Base-by-base conservation (phyloP, 2,888 invertebrate species). In the Romanomermis culicivorax region DNA sequence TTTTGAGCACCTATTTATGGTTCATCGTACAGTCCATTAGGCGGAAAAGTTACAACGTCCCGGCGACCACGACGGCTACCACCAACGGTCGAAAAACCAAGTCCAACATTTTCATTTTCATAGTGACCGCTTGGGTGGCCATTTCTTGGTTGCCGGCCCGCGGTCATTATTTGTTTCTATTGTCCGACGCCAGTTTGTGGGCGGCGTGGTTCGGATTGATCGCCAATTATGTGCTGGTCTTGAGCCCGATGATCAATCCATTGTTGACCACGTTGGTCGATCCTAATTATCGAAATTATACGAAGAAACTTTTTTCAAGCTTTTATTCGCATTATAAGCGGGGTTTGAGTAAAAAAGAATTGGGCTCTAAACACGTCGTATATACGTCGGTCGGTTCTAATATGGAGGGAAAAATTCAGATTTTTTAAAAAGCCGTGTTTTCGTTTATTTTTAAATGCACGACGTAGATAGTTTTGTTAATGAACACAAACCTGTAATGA, bases 71-170 rank as follows among this genome's bases (percentile, higher is more conserved):
- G 17, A n/a, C 29, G 24, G 7, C 11, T 7, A 23, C 7, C 47
- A 20, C 14, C 47, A 25, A 25, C 14, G 20, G 26, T 4, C 50
- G 27, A 29, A 25, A 49, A 29, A 7, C 30, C 30, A 11, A 25
- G n/a, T 7, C 51, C 20, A 25, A 26, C 14, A 3, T 43, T 3
- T 52, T 52, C 43, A 42, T 52, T 14, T 52, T 52, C 52, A 36
- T 20, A 11, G 43, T 29, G 36, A 52, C 52, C 4, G 43, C 23
- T 17, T 52, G 52, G 52, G 27, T 27, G 30, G 20, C 25, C 43
- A 36, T 25, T 7, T 29, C 51, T 20, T 25, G n/a, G 42, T 3
- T 36, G 24, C 51, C 51, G 20, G n/a, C 36, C 14, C 29, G 51
- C 4, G 7, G 17, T 4, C 24, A 27, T 29, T 45, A n/a, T 23